Evolutionary conservation across 2,888 invertebrate genomes (phyloP), one percentile per base, ranked within the genome.

Genomic region (Andrena praecox): DNA sequence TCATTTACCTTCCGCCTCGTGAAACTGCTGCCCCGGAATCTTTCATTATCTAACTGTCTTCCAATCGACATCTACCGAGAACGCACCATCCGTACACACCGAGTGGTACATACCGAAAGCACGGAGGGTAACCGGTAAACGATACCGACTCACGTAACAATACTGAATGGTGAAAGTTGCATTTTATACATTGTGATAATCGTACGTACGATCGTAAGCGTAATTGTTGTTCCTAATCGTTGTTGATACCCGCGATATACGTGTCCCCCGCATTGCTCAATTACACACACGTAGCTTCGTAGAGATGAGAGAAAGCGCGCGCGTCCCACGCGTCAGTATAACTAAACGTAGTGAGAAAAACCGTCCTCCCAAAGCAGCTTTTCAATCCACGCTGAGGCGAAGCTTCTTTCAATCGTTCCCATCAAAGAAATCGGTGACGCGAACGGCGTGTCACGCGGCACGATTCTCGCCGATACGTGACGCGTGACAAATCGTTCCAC

Each of bases 151-250:
- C 70, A 48, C 76, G 80, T 59, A 60, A 70, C 70, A 68, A 70
- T 73, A 72, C 72, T 60, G 77, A 82, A 76, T 54, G 76, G 52
- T 67, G 67, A 77, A 84, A 81, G 52, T 88, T 89, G 89, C 88
- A 88, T 91, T 88, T 91, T 86, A 84, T 80, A 88, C 76, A 87
- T 90, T 91, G 91, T 91, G 91, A 91, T 91, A 90, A 88, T 90
- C 85, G 84, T 90, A 87, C 89, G 87, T 89, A 85, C 83, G 87
- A 78, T 77, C 83, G 72, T 80, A 68, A 79, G 81, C 56, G 77
- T 78, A 75, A 81, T 76, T 72, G 52, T 82, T 77, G 86, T 87
- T 87, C 86, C 86, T 87, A 83, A 56, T 56, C 56, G 56, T 68
- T 33, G 77, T 84, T 78, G 56, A 80, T 77, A 52, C 67, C 75